Conservation (phyloP, 2,888 invertebrate genomes). For the Nomada lathburiana region DNA sequence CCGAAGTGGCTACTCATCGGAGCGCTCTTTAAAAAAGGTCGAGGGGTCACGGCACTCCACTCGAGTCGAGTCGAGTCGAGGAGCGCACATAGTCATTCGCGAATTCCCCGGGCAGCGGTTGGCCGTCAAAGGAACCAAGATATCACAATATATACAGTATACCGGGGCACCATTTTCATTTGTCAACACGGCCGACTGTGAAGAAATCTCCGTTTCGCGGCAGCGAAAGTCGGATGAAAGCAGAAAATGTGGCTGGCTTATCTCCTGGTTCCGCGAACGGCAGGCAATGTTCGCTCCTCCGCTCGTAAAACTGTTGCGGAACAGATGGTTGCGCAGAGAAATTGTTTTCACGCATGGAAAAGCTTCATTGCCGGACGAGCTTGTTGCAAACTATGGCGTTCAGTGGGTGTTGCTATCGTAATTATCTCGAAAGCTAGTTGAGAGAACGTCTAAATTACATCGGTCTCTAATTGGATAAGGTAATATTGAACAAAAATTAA, state of each 20-base stretch:
- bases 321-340: conserved; percentile 5
- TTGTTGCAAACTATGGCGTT: no score
- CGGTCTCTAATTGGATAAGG: no score
- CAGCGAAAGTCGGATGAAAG: conserved; percentile 35
- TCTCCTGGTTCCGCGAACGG: conserved; percentile 28
- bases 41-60: conserved; percentile 58
- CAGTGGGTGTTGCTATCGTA: no score
- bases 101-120: conserved; percentile 46
- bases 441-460: no score
- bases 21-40: conserved; percentile 60
- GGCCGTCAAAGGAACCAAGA: conserved; percentile 60
- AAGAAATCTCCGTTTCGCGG: conserved; percentile 19
- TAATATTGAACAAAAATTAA: no score
- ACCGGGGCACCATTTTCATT: conserved; percentile 46
- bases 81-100: conserved; percentile 18
- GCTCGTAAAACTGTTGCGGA: conserved; percentile 27
- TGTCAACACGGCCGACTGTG: conserved; percentile 50
- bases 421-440: no score
- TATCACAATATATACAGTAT: conserved; percentile 48
- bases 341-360: conserved; percentile 25
- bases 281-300: not conserved
- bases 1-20: conserved; percentile 56
- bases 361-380: not conserved
- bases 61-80: conserved; percentile 21
- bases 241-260: conserved; percentile 38